phyloP scores from a whole-genome alignment of 2,113 vertebrate species.

The Pterocles gutturalis region DNA sequence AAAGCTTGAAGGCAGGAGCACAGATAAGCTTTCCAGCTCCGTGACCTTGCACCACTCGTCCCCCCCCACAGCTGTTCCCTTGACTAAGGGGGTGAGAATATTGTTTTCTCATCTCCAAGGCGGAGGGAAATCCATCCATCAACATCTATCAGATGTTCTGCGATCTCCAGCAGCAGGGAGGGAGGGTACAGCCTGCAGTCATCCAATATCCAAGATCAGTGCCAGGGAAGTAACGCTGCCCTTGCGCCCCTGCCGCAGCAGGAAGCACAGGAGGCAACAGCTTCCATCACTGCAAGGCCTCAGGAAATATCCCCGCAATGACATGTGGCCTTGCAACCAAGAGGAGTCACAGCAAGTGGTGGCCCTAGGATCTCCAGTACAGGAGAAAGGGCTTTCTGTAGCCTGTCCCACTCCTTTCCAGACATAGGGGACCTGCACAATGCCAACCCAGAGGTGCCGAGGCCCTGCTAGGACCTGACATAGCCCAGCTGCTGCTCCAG shows the following conservation, averaged over 20 bases:
- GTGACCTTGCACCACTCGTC: not conserved
- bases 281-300: not conserved
- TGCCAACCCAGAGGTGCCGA: not conserved
- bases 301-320: not conserved
- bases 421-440: not conserved
- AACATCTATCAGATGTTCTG: conserved; percentile 6
- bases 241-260: not conserved
- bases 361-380: not conserved
- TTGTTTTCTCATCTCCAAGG: conserved; percentile 18
- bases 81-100: not conserved
- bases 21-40: not conserved
- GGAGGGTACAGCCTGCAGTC: not conserved
- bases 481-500: not conserved
- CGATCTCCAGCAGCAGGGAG: not conserved
- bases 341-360: not conserved
- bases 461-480: not conserved
- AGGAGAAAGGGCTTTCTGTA: not conserved
- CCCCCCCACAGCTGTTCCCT: not conserved
- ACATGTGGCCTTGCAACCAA: not conserved
- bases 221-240: not conserved
- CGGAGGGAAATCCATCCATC: conserved; percentile 17
- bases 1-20: not conserved
- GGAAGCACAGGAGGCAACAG: not conserved
- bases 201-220: conserved; percentile 3
- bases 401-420: not conserved